Evolutionary conservation across 2,888 invertebrate genomes (phyloP).

Genomic region (Sacculina carcini): DNA sequence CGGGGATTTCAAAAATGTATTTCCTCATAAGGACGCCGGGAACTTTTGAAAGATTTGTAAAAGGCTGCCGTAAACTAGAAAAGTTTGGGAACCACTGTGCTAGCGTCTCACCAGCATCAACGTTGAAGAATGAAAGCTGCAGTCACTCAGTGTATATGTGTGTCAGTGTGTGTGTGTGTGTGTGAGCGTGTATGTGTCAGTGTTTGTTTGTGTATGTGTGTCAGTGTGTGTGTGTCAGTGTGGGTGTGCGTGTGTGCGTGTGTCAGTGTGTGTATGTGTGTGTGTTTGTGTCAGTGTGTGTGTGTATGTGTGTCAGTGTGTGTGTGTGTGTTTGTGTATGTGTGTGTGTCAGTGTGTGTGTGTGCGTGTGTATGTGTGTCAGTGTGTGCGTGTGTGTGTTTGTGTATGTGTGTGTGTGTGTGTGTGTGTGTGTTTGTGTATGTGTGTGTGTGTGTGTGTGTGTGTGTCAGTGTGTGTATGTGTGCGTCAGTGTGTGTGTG

Average conservation of each 20-base stretch:
- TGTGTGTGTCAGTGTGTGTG: neutral
- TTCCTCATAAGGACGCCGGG: too few relatives aligned
- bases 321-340: neutral
- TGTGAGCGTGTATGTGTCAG: neutral
- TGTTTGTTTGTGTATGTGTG: neutral
- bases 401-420: neutral
- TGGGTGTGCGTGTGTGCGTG: neutral
- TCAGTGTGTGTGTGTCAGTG: neutral
- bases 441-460: neutral
- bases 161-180: neutral
- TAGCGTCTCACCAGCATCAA: too few relatives aligned
- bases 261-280: neutral
- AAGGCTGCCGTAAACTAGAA: too few relatives aligned
- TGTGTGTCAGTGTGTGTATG: neutral
- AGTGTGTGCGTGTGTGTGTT: neutral
- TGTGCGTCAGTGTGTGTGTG: neutral
- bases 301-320: neutral
- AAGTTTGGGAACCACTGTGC: too few relatives aligned
- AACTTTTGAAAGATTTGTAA: too few relatives aligned
- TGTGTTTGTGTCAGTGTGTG: neutral
- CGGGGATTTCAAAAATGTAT: too few relatives aligned
- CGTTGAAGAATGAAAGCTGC: too few relatives aligned
- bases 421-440: neutral
- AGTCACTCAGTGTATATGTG: neutral
- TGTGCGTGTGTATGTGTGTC: neutral